These are phyloP conservation scores for Altica lythri DNA, from an alignment of 2,888 invertebrate species.

Conservation along the genomic window DNA sequence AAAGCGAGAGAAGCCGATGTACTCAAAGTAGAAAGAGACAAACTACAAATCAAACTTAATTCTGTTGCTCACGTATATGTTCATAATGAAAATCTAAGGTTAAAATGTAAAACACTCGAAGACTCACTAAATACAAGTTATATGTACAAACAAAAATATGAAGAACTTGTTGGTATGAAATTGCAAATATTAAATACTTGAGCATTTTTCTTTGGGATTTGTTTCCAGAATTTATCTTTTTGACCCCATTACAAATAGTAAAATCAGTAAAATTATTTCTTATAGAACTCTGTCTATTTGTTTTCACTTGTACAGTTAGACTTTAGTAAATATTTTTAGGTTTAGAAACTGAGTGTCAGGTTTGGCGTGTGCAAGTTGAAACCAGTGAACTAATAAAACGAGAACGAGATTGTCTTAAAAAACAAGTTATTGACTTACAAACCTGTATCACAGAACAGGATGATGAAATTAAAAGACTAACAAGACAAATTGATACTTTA, in stretches of 20 bases:
- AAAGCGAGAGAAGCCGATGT: conserved; percentile 50
- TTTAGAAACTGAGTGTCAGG: conserved; percentile 47
- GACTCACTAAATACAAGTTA: conserved; percentile 50
- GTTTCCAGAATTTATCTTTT: too few relatives aligned
- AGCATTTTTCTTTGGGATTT: too few relatives aligned
- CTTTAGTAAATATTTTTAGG: neutral
- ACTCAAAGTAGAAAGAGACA: conserved; percentile 51
- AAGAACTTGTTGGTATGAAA: conserved; percentile 40
- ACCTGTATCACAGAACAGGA: conserved; percentile 63
- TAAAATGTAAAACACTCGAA: conserved; percentile 45
- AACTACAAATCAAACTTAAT: conserved; percentile 44
- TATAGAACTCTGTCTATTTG: too few relatives aligned
- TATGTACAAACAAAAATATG: conserved; percentile 49
- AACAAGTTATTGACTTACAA: conserved; percentile 62
- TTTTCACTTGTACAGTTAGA: too few relatives aligned
- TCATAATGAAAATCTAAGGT: conserved; percentile 46
- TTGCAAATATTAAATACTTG: too few relatives aligned
- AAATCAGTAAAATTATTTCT: too few relatives aligned
- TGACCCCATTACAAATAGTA: too few relatives aligned
- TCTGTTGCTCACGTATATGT: conserved; percentile 48
- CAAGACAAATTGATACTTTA: conserved; percentile 60
- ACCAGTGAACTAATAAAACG: conserved; percentile 47
- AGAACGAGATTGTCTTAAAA: conserved; percentile 59
- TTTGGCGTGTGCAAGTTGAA: conserved; percentile 45
- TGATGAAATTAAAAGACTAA: conserved; percentile 62